Evolutionary conservation across 2,113 vertebrate species (phyloP), one percentile per base, ranked within the genome.

Genomic region (Mesoclemmys tuberculata): DNA sequence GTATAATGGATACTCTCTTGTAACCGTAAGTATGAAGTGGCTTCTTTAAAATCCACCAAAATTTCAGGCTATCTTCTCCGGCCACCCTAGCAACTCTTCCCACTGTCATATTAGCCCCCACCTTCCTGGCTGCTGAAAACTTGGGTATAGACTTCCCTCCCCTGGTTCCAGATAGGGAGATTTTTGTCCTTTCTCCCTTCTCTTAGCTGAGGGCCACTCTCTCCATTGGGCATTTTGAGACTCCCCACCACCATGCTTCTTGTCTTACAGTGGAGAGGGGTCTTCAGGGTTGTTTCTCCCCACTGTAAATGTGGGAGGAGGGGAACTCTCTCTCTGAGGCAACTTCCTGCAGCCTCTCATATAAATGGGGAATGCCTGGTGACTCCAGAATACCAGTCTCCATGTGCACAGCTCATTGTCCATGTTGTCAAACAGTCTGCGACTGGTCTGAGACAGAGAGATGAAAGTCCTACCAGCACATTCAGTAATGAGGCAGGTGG

Each of bases 11-110:
- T 89, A 4, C 5, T 77, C 29, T 79, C 68, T 79, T 56, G 56
- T 22, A 75, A 5, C 83, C 82, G 95, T 95, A 93, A 93, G 61
- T 90, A 90, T 1, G 54, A 52, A 84, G 80, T 81, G 79, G 82
- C 51, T 92, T 91, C 94, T 44, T 71, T 95, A 44, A n/a, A 68
- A 68, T 51, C 24, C 48, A 87, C 52, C 48, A 93, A 84, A 84
- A 94, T 93, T 90, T 80, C 56, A 84, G 82, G 5, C 77, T 93
- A 27, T 8, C 84, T 56, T 87, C 0, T 44, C 48, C 22, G n/a
- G 19, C n/a, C 4, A 38, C n/a, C 31, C 64, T 10, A 38, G 10
- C 48, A 90, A 2, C 26, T 77, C 12, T 94, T 94, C 51, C 52
- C 31, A 78, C 1, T 77, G 35, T 35, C 27, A 27, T 71, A 38